Percentiles rank a stretch among this genome's conserved stretches.
Evolutionary conservation across 2,113 vertebrate genomes (phyloP).

Genomic region (Zingel zingel): DNA sequence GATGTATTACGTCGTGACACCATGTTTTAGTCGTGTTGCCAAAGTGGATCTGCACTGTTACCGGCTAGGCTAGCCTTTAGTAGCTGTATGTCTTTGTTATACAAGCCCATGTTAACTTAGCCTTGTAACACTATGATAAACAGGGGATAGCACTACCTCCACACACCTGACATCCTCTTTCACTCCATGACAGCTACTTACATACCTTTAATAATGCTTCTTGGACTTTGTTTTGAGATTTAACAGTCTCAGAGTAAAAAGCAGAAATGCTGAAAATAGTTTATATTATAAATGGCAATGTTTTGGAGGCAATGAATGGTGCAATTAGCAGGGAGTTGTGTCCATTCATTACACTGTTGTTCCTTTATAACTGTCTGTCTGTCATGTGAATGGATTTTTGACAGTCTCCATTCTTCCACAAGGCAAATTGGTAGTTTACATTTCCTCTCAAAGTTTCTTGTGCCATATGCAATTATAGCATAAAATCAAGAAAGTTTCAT

Average conservation of each 20-base stretch:
- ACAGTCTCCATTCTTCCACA: constrained; percentile 18
- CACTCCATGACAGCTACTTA: neutral
- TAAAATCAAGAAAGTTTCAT: constrained; percentile 2
- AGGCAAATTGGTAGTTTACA: constrained; percentile 34
- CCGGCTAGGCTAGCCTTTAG: too few relatives aligned
- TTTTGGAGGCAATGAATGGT: constrained; percentile 14
- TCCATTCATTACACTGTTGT: constrained; percentile 24
- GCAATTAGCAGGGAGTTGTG: constrained; percentile 26
- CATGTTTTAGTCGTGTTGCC: too few relatives aligned
- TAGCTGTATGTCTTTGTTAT: too few relatives aligned
- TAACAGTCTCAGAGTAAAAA: neutral
- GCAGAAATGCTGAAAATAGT: neutral
- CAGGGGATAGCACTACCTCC: neutral
- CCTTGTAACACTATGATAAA: neutral
- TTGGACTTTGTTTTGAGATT: neutral
- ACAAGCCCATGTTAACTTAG: too few relatives aligned
- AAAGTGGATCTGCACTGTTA: too few relatives aligned
- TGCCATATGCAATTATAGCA: neutral
- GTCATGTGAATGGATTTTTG: constrained; percentile 13
- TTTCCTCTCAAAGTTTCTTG: neutral
- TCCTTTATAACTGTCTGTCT: neutral
- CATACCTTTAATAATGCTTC: neutral
- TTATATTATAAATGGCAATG: constrained; percentile 5
- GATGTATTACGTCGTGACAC: too few relatives aligned
- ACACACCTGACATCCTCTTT: neutral